These are phyloP conservation scores for Butastur rufipennis DNA, from an alignment of 2,113 vertebrate genomes.

Conservation along the genomic window DNA sequence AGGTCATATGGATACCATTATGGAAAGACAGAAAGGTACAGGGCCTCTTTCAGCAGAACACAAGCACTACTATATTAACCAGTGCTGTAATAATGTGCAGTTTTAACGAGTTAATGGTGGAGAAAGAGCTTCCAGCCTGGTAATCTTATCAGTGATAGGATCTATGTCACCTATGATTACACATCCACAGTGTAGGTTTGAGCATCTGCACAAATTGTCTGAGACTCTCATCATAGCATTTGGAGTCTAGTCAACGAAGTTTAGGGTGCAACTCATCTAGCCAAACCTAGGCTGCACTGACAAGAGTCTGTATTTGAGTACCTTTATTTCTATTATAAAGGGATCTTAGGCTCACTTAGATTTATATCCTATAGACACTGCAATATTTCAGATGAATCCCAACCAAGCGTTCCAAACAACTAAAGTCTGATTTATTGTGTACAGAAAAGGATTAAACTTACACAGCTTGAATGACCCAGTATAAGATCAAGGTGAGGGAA, in stretches of 20 bases:
- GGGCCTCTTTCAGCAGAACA: not conserved
- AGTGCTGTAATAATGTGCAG: not conserved
- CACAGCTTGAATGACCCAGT: not conserved
- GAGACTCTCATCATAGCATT: not conserved
- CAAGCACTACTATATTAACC: not conserved
- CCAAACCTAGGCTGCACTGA: not conserved
- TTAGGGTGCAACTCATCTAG: not conserved
- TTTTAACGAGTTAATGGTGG: conserved; percentile 4
- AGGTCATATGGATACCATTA: not conserved
- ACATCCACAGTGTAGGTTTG: not conserved
- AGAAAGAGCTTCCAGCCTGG: not conserved
- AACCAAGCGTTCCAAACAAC: not conserved
- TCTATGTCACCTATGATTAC: not conserved
- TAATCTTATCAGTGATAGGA: not conserved
- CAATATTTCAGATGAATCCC: not conserved
- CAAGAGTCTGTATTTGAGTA: not conserved
- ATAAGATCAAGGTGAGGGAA: not conserved
- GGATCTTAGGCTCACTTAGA: not conserved
- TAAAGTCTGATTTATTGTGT: not conserved
- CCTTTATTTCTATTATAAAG: not conserved
- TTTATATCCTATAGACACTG: not conserved
- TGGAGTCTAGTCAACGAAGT: not conserved
- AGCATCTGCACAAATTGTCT: not conserved
- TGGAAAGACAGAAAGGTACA: not conserved
- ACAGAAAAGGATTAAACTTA: not conserved